phyloP scores from a whole-genome alignment of 1,140 invertebrate species.

The Cydia amplana region DNA sequence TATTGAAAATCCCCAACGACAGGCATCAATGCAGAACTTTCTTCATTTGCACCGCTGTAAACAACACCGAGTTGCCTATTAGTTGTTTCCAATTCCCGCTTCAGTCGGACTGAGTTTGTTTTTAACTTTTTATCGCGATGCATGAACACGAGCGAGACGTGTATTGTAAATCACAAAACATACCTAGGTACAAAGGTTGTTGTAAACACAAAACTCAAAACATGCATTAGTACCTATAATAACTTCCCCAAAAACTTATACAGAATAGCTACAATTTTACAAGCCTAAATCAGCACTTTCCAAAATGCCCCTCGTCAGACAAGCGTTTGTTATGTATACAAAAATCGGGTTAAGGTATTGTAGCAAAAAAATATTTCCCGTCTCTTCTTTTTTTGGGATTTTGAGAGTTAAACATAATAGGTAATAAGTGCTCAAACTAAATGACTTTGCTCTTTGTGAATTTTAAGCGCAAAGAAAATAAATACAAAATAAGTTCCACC shows the following conservation, averaged over 20 bases:
- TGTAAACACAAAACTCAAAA: too few species aligned
- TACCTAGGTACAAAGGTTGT: not conserved
- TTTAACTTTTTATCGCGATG: not conserved
- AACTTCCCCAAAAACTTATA: too few species aligned
- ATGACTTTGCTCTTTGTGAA: too few species aligned
- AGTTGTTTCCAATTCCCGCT: slow-evolving; percentile 38
- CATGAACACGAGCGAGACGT: not conserved
- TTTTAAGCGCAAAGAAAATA: not conserved
- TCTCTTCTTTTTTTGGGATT: too few species aligned
- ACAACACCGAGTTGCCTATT: slow-evolving; percentile 40
- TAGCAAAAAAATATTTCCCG: too few species aligned
- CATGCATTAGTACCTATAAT: too few species aligned
- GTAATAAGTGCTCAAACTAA: not conserved
- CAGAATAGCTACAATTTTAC: too few species aligned
- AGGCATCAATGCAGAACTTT: slow-evolving; percentile 50
- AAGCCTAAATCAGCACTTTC: too few species aligned
- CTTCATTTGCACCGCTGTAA: slow-evolving; percentile 50
- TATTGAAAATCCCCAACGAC: slow-evolving; percentile 42
- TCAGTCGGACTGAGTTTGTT: not conserved
- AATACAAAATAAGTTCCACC: not conserved
- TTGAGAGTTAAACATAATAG: too few species aligned
- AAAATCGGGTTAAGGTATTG: too few species aligned
- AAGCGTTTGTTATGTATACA: too few species aligned
- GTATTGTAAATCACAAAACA: not conserved
- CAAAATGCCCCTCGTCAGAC: too few species aligned